Conservation (phyloP, 1,140 invertebrate species). For the Riptortus pedestris region DNA sequence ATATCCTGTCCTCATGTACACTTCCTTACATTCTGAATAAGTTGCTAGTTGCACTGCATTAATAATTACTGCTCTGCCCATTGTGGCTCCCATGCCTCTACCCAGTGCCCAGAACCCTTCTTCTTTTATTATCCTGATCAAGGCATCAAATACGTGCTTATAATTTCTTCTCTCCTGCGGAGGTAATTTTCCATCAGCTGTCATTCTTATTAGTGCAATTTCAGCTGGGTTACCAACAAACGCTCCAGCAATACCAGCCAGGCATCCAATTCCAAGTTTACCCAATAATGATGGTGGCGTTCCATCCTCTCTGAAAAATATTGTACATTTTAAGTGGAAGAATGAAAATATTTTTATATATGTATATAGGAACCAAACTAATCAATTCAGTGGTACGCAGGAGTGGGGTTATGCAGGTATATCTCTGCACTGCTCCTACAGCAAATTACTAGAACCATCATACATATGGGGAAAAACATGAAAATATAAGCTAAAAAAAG, state of each 20-base stretch:
- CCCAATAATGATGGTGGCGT: conserved; percentile 51
- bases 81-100: conserved; percentile 65
- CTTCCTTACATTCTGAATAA: conserved; percentile 85
- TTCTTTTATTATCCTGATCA: conserved; percentile 75
- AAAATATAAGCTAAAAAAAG: no score
- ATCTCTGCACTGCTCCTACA: no score
- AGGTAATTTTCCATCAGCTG: conserved; percentile 86
- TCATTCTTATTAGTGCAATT: conserved; percentile 89
- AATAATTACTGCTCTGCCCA: conserved; percentile 86
- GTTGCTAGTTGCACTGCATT: conserved; percentile 94
- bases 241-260: conserved; percentile 76
- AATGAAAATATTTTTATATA: neutral
- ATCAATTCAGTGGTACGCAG: no score
- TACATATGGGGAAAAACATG: no score
- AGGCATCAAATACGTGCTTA: conserved; percentile 82
- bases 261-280: conserved; percentile 65
- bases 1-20: conserved; percentile 50
- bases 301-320: conserved; percentile 42
- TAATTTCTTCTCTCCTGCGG: conserved; percentile 81
- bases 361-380: no score
- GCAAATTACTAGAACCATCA: no score
- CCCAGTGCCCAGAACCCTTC: conserved; percentile 84
- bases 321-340: neutral
- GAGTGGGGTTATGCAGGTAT: no score
- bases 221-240: conserved; percentile 91